Base-by-base conservation (phyloP, 2,113 vertebrate genomes). In the Antidorcas marsupialis region DNA sequence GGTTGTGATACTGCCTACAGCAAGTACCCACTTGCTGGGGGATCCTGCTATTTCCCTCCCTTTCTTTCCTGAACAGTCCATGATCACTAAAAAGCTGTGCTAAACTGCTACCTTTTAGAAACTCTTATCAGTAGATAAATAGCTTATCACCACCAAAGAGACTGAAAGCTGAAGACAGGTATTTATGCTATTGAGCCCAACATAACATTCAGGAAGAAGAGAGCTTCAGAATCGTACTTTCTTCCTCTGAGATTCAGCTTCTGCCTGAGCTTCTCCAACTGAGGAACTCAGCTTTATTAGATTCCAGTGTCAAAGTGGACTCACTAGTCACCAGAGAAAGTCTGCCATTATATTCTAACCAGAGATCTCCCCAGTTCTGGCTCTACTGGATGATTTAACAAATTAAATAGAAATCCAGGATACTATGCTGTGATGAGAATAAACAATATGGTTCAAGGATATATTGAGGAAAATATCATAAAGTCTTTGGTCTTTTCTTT, bases 261-360 rank as follows among this genome's bases (percentile, higher is more conserved):
- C 95, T 85, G 53, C 97, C 98, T 94, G 96, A 97, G 98, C 98
- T 98, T 98, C 98, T 96, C 97, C 98, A 98, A 97, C 96, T 95
- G 88, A 97, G 90, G 97, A 94, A 94, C 95, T 67, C 97, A 95
- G 98, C 94, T 98, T 97, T 91, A 64, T 97, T 97, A 98, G 97
- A 96, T 98, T 98, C 98, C 1, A 2, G 93, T 98, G 97, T 97
- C 95, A 98, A 98, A 95, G 91, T 97, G 97, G 95, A 83, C 97
- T 96, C 89, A 97, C 97, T 97, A 95, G 98, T 98, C 98, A 98
- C 94, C 0, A 33, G 84, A 97, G 96, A 96, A 98, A 98, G 96
- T 96, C 95, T 98, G 83, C 96, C 97, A 95, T 98, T 94, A 96
- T 98, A 98, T 93, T 98, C 93, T 94, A 85, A 93, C 89, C 97